Evolutionary conservation across 2,113 vertebrate species (phyloP).

Genomic region (Rhagologus leucostigma): DNA sequence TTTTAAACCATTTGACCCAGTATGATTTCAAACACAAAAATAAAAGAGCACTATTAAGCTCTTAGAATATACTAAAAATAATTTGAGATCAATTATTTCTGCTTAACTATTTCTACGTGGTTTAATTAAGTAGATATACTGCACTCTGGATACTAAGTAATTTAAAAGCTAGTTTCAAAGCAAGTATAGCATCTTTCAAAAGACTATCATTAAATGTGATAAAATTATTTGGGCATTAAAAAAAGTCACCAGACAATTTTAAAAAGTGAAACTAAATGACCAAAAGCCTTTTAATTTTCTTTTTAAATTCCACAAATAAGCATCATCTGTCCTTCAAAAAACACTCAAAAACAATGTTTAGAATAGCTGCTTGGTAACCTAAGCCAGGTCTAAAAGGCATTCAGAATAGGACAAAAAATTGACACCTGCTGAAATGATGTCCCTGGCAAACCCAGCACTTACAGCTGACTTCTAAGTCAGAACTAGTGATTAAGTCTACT

Average conservation of each 20-base stretch:
- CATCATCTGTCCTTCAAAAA: not conserved
- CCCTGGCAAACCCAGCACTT: not conserved
- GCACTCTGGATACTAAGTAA: not conserved
- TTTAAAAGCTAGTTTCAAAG: not conserved
- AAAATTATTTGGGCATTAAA: not conserved
- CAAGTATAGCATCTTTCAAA: not conserved
- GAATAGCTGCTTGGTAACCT: not conserved
- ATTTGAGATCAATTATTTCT: not conserved
- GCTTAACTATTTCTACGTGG: not conserved
- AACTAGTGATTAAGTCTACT: not conserved
- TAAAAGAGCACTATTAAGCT: not conserved
- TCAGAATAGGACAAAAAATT: not conserved
- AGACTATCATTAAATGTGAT: not conserved
- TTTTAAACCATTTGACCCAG: not conserved
- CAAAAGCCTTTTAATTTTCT: not conserved
- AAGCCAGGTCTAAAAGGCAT: not conserved
- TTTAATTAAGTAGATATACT: not conserved
- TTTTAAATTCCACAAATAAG: not conserved
- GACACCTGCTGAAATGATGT: not conserved
- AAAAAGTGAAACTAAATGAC: not conserved
- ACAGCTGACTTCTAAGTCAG: not conserved
- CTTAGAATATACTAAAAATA: not conserved
- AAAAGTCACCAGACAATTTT: not conserved
- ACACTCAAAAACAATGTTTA: not conserved
- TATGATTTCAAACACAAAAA: not conserved